These are phyloP conservation scores for Xenopus tropicalis DNA, from an alignment of 2,113 vertebrate species.

Conservation along the genomic window UCB_Xtro_10.0 CM004446.2:78709501-78710000, in stretches of 20 bases:
- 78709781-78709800: slow-evolving; percentile 18
- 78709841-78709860: slow-evolving; percentile 24
- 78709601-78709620: too few relatives aligned
- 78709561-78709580: too few relatives aligned
- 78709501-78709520: too few relatives aligned
- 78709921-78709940: slow-evolving; percentile 12
- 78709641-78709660: too few relatives aligned
- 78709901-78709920: slow-evolving; percentile 31
- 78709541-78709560: too few relatives aligned
- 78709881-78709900: background rate
- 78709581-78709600: too few relatives aligned
- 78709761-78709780: slow-evolving; percentile 1
- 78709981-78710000: slow-evolving; percentile 14
- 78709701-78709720: too few relatives aligned
- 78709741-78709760: slow-evolving; percentile 1
- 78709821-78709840: slow-evolving; percentile 22
- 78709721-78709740: too few relatives aligned
- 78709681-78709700: too few relatives aligned
- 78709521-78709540: too few relatives aligned
- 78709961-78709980: slow-evolving; percentile 3
- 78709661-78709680: too few relatives aligned
- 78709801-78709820: slow-evolving; percentile 19
- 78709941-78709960: slow-evolving; percentile 12
- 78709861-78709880: slow-evolving; percentile 17
- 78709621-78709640: too few relatives aligned